These are phyloP conservation scores for Oncorhynchus gorbuscha DNA, from an alignment of 2,113 vertebrate genomes.

Conservation along the genomic window DNA sequence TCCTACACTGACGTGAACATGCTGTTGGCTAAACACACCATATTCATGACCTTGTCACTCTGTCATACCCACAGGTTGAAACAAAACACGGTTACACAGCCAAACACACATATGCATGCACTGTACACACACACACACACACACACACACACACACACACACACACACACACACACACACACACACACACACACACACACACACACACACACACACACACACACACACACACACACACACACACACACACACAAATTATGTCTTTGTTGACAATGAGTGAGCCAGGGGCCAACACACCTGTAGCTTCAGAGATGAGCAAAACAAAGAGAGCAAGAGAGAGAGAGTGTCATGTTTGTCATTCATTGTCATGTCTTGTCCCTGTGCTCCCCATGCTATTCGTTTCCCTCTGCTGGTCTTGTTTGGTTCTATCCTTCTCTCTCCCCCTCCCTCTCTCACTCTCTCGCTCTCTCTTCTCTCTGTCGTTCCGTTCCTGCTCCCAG, in stretches of 20 bases:
- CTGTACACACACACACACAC: not conserved
- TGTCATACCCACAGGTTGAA: not conserved
- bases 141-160: too few relatives aligned
- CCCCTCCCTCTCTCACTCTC: too few relatives aligned
- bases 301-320: not conserved
- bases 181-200: too few relatives aligned
- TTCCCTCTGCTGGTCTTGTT: too few relatives aligned
- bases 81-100: not conserved
- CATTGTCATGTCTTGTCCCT: too few relatives aligned
- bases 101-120: not conserved
- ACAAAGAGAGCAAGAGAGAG: not conserved
- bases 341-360: too few relatives aligned
- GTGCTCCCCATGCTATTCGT: too few relatives aligned
- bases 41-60: not conserved
- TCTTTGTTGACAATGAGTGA: not conserved
- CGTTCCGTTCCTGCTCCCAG: too few relatives aligned
- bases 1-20: not conserved
- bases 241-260: not conserved
- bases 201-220: not conserved
- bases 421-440: too few relatives aligned
- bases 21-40: constrained; percentile 14
- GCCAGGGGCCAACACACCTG: constrained; percentile 1
- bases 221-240: not conserved
- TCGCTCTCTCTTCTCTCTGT: too few relatives aligned
- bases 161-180: too few relatives aligned